Conservation (phyloP, 2,888 invertebrate genomes). For the Electrophaes corylata region DNA sequence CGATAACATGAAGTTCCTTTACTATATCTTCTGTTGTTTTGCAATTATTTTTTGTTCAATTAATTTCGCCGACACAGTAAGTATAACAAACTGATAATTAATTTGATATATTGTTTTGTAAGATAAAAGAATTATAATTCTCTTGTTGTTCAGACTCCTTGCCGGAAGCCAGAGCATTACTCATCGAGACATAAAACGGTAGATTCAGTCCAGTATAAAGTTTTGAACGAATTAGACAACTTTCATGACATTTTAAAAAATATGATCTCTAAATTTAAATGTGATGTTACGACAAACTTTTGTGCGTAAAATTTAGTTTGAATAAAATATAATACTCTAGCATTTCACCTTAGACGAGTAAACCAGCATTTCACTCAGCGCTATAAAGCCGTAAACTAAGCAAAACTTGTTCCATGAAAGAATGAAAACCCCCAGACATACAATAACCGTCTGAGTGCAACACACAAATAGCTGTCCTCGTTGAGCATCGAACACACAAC, state of each 20-base stretch:
- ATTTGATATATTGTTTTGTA: neutral
- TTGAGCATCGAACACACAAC: neutral
- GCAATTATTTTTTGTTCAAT: conserved; percentile 23
- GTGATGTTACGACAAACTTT: conserved; percentile 26
- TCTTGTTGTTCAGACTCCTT: conserved; percentile 44
- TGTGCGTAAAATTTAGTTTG: conserved; percentile 21
- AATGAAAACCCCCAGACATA: too few species aligned
- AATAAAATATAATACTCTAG: too few species aligned
- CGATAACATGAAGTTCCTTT: conserved; percentile 16
- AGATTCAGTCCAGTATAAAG: conserved; percentile 35
- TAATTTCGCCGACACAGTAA: conserved; percentile 25
- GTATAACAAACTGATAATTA: conserved; percentile 1
- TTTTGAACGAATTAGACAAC: conserved; percentile 37
- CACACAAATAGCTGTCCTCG: neutral
- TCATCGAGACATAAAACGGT: conserved; percentile 39
- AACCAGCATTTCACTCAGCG: too few species aligned
- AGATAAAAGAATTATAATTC: conserved; percentile 7
- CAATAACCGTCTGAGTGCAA: too few species aligned
- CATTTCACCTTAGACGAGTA: too few species aligned
- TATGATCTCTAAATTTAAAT: conserved; percentile 40
- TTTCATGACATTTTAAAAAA: conserved; percentile 43
- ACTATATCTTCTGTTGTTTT: conserved; percentile 6
- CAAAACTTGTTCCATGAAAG: too few species aligned
- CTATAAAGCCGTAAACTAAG: too few species aligned
- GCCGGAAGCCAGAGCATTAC: conserved; percentile 41